Evolutionary conservation across 2,113 vertebrate species (phyloP).

Genomic region (Zosterops pallidus): DNA sequence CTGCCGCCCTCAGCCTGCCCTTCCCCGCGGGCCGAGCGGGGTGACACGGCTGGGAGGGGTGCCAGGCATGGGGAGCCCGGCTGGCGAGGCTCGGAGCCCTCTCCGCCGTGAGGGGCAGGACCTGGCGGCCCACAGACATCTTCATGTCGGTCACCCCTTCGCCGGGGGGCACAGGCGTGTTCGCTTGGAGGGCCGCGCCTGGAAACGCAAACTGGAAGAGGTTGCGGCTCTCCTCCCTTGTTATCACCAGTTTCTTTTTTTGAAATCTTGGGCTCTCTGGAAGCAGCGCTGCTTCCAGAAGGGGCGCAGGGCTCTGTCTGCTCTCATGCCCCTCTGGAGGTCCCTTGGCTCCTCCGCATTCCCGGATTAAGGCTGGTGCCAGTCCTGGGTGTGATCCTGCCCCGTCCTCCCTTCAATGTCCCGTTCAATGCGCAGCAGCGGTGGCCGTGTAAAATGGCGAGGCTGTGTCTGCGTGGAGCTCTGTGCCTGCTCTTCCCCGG

Average conservation of each 20-base stretch:
- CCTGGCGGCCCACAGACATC: background rate
- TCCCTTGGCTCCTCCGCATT: background rate
- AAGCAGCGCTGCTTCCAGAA: background rate
- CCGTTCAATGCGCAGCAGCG: background rate
- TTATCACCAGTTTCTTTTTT: too few relatives aligned
- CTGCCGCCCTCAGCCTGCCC: background rate
- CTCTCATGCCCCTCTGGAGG: too few relatives aligned
- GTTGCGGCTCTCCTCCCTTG: background rate
- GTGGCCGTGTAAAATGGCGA: background rate
- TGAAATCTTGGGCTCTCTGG: background rate
- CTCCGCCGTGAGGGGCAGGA: background rate
- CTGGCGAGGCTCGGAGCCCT: background rate
- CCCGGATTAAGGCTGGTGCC: background rate
- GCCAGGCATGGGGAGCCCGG: fast-evolving
- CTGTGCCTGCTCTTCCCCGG: background rate
- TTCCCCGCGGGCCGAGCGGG: too few relatives aligned
- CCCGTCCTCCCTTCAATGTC: background rate
- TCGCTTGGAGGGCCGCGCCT: background rate
- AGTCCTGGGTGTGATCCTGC: background rate
- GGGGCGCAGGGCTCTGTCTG: background rate
- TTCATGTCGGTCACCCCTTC: background rate
- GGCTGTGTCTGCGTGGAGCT: background rate
- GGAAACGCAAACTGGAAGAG: background rate
- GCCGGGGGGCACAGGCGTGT: too few relatives aligned
- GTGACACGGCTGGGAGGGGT: background rate